Evolutionary conservation across 2,113 vertebrate species (phyloP).

Genomic region (Oxyura jamaicensis): DNA sequence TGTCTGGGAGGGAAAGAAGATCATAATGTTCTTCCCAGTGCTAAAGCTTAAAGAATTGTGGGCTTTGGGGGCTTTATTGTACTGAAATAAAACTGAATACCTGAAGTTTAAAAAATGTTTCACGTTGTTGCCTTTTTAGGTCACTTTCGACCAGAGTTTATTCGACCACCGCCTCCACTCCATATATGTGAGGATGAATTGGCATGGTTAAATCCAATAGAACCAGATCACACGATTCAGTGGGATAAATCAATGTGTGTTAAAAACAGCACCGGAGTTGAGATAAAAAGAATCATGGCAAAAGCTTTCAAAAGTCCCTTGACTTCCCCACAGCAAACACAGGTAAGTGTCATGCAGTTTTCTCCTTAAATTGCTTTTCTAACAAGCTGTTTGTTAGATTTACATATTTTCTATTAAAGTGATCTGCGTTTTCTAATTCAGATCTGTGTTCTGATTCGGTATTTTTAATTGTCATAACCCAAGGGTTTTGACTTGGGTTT

Average conservation of each 20-base stretch:
- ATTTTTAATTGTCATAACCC: background rate
- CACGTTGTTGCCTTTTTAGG: slow-evolving; percentile 70
- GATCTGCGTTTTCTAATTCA: background rate
- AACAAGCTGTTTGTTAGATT: background rate
- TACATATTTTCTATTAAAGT: background rate
- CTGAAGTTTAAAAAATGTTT: background rate
- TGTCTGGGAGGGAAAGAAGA: background rate
- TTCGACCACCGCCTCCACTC: slow-evolving; percentile 92
- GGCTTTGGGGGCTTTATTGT: fast-evolving
- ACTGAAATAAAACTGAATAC: background rate
- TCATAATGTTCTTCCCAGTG: background rate
- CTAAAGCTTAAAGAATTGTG: background rate
- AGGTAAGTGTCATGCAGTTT: slow-evolving; percentile 74
- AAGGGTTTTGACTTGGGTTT: background rate
- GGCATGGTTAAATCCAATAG: slow-evolving; percentile 94
- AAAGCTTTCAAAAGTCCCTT: slow-evolving; percentile 99
- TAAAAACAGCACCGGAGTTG: slow-evolving; percentile 94
- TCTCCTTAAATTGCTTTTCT: background rate
- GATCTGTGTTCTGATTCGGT: background rate
- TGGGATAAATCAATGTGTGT: slow-evolving; percentile 99
- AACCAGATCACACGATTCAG: slow-evolving; percentile 91
- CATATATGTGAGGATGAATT: slow-evolving; percentile 96
- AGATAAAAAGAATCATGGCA: slow-evolving; percentile 97
- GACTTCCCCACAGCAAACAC: slow-evolving; percentile 92
- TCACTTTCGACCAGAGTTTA: slow-evolving; percentile 96